phyloP scores from a whole-genome alignment of 2,888 invertebrate species.

The Nomada ferruginata region DNA sequence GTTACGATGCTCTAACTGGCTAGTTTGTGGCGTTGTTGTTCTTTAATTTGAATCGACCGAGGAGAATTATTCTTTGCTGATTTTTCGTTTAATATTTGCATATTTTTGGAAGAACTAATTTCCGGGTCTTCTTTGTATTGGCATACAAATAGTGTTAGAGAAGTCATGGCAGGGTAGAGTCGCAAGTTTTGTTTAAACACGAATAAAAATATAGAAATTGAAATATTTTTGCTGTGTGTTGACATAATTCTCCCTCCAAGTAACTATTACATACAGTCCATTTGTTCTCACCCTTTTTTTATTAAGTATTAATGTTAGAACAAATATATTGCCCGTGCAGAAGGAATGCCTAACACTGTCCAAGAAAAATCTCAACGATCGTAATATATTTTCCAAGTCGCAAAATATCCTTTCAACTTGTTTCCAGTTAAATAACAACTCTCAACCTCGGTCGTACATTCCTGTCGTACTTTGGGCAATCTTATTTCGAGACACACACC shows the following conservation, averaged over 20 bases:
- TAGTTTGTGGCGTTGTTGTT: conserved; percentile 10
- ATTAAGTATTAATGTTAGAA: background rate
- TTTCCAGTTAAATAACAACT: background rate
- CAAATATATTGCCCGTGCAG: background rate
- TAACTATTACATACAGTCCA: no score
- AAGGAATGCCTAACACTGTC: background rate
- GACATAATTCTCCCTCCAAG: no score
- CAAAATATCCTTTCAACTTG: background rate
- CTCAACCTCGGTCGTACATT: background rate
- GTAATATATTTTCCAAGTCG: no score
- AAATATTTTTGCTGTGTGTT: no score
- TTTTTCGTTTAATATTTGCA: background rate
- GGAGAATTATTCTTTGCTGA: background rate
- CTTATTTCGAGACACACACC: conserved; percentile 7
- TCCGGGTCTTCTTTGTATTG: background rate
- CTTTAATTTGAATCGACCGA: conserved; percentile 5
- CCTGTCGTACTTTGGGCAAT: background rate
- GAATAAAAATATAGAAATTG: no score
- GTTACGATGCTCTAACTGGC: background rate
- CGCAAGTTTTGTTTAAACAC: no score
- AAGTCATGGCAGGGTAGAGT: no score
- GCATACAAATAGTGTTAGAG: no score
- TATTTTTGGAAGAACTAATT: background rate
- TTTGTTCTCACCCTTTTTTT: no score
- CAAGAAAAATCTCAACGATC: background rate